A percentile compares a stretch with the other conserved stretches of the same genome.
phyloP scores from a whole-genome alignment of 2,113 vertebrate species.

The Corydoras maculifer region DNA sequence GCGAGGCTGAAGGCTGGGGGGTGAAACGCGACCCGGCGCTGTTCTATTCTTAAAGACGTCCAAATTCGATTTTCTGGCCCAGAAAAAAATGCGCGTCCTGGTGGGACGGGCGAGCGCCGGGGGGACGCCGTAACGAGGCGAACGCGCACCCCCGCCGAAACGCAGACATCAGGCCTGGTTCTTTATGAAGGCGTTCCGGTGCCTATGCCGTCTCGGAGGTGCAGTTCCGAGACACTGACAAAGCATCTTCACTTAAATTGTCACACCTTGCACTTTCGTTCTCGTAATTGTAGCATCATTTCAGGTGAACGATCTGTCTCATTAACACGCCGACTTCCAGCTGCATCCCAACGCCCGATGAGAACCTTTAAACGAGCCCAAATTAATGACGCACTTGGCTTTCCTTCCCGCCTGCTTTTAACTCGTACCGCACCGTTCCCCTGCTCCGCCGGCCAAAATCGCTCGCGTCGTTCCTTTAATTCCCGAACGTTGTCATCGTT shows the following conservation, averaged over 20 bases:
- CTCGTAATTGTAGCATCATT: conserved; percentile 75
- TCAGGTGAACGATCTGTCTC: conserved; percentile 70
- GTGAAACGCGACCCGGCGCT: conserved; percentile 31
- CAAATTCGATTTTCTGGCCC: conserved; percentile 51
- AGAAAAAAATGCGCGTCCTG: conserved; percentile 33
- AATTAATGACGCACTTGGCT: conserved; percentile 63
- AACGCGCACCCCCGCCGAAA: conserved; percentile 40
- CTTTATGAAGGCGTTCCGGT: conserved; percentile 50
- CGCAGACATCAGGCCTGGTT: conserved; percentile 49
- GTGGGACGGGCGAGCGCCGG: conserved; percentile 27
- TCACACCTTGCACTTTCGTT: conserved; percentile 79
- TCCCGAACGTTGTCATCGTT: too few species aligned
- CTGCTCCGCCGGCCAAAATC: not conserved
- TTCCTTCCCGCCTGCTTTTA: conserved; percentile 1
- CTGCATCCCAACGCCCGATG: conserved; percentile 60
- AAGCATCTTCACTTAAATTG: conserved; percentile 74
- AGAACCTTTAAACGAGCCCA: conserved; percentile 68
- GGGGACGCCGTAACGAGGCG: conserved; percentile 44
- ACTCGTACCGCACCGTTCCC: not conserved
- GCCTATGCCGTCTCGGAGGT: conserved; percentile 61
- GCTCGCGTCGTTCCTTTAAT: not conserved
- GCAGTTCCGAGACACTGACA: conserved; percentile 72
- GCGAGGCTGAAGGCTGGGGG: conserved; percentile 32
- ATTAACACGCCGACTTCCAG: conserved; percentile 69
- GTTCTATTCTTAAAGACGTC: conserved; percentile 43